Conservation (phyloP, 2,113 vertebrate species). For the Colaptes auratus region DNA sequence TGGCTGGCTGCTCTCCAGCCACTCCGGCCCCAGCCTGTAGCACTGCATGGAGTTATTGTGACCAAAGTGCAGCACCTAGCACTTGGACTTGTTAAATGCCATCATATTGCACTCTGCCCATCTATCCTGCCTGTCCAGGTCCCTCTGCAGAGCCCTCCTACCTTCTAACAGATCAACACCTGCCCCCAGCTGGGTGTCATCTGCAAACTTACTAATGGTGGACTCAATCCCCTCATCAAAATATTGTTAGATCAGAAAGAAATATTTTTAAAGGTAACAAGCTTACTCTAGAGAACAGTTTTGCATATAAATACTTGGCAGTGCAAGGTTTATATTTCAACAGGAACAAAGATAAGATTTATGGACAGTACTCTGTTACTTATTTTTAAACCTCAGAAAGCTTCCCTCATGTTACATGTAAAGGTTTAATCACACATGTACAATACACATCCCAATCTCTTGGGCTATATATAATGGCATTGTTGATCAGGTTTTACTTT, state of each 20-base stretch:
- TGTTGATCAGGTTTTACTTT: background rate
- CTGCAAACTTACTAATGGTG: too few relatives aligned
- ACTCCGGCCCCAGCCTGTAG: too few relatives aligned
- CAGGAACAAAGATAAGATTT: background rate
- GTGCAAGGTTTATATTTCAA: background rate
- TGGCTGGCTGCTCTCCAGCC: too few relatives aligned
- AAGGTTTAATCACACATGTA: background rate
- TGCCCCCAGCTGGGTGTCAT: too few relatives aligned
- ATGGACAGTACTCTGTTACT: background rate
- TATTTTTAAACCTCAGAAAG: background rate
- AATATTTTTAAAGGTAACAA: background rate
- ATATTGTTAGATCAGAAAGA: background rate
- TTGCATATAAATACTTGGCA: background rate
- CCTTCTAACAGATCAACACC: too few relatives aligned
- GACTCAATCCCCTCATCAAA: background rate
- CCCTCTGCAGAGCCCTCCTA: too few relatives aligned
- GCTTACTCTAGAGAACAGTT: background rate
- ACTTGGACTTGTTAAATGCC: too few relatives aligned
- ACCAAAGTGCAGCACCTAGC: too few relatives aligned
- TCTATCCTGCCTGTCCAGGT: too few relatives aligned
- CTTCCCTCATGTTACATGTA: background rate
- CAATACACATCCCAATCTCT: background rate
- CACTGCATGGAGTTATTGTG: too few relatives aligned
- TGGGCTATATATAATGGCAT: background rate
- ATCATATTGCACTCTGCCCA: too few relatives aligned